Evolutionary conservation across 64 coral and sea anemone species (phyloP), one percentile per base, ranked within the genome.

Genomic region (Cladopsammia gracilis): DNA sequence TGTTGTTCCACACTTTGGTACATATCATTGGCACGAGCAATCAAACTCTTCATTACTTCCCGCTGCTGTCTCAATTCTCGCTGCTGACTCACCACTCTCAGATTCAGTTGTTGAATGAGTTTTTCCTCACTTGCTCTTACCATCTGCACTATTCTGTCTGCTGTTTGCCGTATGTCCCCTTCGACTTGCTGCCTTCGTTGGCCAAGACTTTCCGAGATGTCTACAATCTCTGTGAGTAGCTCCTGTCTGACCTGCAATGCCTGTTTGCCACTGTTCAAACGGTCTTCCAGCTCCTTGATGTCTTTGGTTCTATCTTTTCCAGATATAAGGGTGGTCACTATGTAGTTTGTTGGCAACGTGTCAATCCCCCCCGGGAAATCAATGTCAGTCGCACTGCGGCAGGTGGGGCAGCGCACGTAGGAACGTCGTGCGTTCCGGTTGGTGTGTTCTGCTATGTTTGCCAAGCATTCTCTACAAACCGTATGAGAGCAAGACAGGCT

Each of bases 361-460:
- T 88, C 74, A 44, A 78, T 54, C 7, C 85, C 85, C 58, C 73
- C 91, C 73, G 54, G 85, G 26, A 71, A 76, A 59, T 76, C 14
- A 71, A 93, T 80, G 23, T 93, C 91, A 48, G 85, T 93, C 18
- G 24, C 3, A 14, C 13, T 24, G 23, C 91, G 73, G 59, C 91
- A 93, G 62, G 87, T 88, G 66, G 91, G 91, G 51, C 91, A 93
- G 14, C 73, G 75, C 49, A 93, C 43, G 57, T 60, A 49, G 43
- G 46, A 58, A 69, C 44, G 8, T 62, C 50, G 54, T 15, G 75
- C 10, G 24, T 57, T 25, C 51, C 50, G 10, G 48, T 22, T 9
- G 20, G 47, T 53, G 19, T 86, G 58, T 53, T 46, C 7, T 13
- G 53, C 91, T 22, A 93, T 88, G 15, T 73, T 87, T 19, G 68